Evolutionary conservation across 2,888 invertebrate species (phyloP), one percentile per base, ranked within the genome.

Genomic region (Nebria brevicollis): DNA sequence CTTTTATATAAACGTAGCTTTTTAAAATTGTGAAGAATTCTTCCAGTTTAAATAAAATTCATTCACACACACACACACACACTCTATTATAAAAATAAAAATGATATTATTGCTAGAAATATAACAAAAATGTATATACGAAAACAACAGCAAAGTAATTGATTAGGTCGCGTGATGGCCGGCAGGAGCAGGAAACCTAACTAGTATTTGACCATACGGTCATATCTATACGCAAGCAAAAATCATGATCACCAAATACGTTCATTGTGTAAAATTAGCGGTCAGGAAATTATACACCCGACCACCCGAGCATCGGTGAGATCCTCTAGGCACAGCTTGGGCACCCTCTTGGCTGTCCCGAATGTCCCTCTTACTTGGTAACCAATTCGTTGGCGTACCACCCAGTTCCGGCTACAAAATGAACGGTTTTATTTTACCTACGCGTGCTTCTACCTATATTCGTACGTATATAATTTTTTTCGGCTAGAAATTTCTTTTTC

Each of bases 191-290:
- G 54, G 54, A 68, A 7, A 13, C 4, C 54, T 8, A 54, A 54
- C 54, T 8, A 54, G 54, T 54, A 54, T 54, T 54, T 54, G 54
- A 54, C 54, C 54, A 54, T 54, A 54, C 54, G 54, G 54, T 13
- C 11, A 54, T 54, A 54, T 13, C 54, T 8, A 54, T 54, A 43
- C 64, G 78, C 72, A 43, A 66, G 74, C 72, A 68, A 75, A 79
- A 79, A 79, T 79, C 79, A 79, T 73, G 79, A 68, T 54, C 54
- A 79, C 79, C 73, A 79, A 79, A 79, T 79, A 79, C 79, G 64
- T 74, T 79, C 79, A 79, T 79, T 79, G 41, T 25, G 65, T 74
- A 68, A 79, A 79, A 79, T 79, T 79, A 74, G 79, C 74, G 79
- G 79, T 79, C 68, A 75, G 74, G 74, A 79, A 79, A 70, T 70